Percentiles rank a stretch among this genome's conserved stretches.
These are phyloP conservation scores for Grus americana DNA, from an alignment of 2,113 vertebrate genomes.

Conservation along the genomic window DNA sequence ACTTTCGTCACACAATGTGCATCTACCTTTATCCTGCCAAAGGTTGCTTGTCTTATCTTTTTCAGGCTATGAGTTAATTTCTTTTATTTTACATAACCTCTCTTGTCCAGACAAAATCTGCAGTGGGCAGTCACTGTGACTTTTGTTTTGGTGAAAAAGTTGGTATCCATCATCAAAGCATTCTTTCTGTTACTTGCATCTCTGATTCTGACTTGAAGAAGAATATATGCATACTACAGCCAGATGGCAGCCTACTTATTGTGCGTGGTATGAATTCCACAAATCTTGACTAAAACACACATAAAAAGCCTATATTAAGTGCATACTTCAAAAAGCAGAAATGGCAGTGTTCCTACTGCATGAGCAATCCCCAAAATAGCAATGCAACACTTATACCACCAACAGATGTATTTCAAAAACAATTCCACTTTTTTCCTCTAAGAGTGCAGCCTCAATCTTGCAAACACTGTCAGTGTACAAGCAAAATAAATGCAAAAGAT, in stretches of 20 bases:
- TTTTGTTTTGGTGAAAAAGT: neutral
- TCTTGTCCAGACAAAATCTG: neutral
- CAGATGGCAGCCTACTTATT: neutral
- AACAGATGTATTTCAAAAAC: neutral
- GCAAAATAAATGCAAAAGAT: neutral
- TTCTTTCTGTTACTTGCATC: neutral
- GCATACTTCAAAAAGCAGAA: neutral
- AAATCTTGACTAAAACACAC: neutral
- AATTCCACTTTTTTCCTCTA: neutral
- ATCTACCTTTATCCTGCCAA: neutral
- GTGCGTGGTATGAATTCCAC: neutral
- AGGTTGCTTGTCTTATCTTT: neutral
- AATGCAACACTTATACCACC: neutral
- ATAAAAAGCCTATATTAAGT: neutral
- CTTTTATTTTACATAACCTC: neutral
- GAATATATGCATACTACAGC: neutral
- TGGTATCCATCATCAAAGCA: conserved; percentile 37
- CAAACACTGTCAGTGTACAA: neutral
- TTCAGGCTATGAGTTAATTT: neutral
- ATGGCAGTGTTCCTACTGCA: neutral
- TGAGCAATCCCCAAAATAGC: neutral
- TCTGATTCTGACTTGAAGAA: conserved; percentile 19
- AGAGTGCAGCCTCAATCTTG: neutral
- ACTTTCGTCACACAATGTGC: neutral
- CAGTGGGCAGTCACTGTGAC: neutral